A percentile compares a stretch with the other conserved stretches of the same genome.
Conservation (phyloP, 2,888 invertebrate genomes). For the Drosophila neotestacea region DNA sequence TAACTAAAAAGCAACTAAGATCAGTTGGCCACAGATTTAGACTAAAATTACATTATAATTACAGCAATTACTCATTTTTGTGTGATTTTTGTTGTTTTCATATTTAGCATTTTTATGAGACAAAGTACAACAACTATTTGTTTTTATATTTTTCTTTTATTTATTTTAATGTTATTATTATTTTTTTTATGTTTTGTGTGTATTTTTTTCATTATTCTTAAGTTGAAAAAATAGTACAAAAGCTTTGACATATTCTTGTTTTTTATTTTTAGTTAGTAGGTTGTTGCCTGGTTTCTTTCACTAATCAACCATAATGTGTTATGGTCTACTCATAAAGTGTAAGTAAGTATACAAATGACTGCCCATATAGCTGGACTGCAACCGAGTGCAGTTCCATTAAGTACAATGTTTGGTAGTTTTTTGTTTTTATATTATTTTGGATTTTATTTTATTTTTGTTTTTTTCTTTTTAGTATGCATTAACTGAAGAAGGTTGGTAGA, state of each 20-base stretch:
- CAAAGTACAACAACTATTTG: conserved; percentile 80
- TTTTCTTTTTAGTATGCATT: conserved; percentile 63
- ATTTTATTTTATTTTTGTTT: not conserved
- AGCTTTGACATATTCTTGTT: conserved; percentile 71
- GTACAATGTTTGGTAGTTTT: conserved; percentile 63
- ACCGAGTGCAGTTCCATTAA: conserved; percentile 63
- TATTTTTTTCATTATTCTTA: conserved; percentile 44
- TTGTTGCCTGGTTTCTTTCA: conserved; percentile 48
- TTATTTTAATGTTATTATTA: conserved; percentile 32
- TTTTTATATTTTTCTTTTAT: conserved; percentile 35
- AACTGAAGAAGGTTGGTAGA: conserved; percentile 66
- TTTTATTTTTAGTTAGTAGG: conserved; percentile 48
- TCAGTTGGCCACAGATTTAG: conserved; percentile 65
- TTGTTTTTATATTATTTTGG: conserved; percentile 30
- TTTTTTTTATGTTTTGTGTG: conserved; percentile 46
- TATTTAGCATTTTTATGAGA: conserved; percentile 67
- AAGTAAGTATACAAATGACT: conserved; percentile 77
- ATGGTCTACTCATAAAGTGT: conserved; percentile 50
- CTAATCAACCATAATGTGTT: conserved; percentile 55
- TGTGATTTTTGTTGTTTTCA: conserved; percentile 54
- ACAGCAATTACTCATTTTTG: conserved; percentile 59
- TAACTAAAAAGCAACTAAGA: conserved; percentile 76
- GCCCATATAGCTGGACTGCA: conserved; percentile 84
- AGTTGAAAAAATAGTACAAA: conserved; percentile 81
- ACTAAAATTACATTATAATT: conserved; percentile 75